A percentile compares a stretch with the other conserved stretches of the same genome.
Conservation (phyloP, 2,888 invertebrate species). For the Tiphia femorata region DNA sequence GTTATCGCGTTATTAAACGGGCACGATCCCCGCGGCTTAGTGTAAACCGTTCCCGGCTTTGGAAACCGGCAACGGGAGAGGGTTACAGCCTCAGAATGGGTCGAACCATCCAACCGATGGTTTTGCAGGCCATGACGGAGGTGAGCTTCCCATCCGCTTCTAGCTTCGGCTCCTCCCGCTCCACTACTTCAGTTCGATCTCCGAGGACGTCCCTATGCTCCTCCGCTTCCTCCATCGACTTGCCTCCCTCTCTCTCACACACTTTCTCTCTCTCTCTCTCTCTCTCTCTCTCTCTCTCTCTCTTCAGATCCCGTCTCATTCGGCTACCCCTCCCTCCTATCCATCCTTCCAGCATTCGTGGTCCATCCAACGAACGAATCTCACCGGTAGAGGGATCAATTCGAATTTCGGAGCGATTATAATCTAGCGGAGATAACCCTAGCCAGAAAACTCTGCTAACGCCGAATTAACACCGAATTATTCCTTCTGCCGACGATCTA, state of each 20-base stretch:
- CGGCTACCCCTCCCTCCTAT: slow-evolving; percentile 5
- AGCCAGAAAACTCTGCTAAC: too few species aligned
- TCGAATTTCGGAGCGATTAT: slow-evolving; percentile 42
- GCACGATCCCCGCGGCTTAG: slow-evolving; percentile 52
- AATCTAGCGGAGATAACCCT: slow-evolving; percentile 27
- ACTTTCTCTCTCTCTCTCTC: background rate
- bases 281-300: slow-evolving; percentile 6
- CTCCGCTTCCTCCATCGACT: background rate
- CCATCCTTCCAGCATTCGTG: background rate
- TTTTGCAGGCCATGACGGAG: slow-evolving; percentile 7
- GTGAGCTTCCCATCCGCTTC: background rate
- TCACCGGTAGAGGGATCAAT: slow-evolving; percentile 11
- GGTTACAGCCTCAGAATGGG: slow-evolving; percentile 31
- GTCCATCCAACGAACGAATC: slow-evolving; percentile 12
- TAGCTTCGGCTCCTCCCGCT: background rate
- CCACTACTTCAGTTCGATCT: background rate
- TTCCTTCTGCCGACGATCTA: background rate
- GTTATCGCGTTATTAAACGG: slow-evolving; percentile 60
- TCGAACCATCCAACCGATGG: slow-evolving; percentile 18
- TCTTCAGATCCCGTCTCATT: slow-evolving; percentile 8
- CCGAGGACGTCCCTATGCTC: background rate
- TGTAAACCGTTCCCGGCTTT: slow-evolving; percentile 44
- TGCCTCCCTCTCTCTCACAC: background rate
- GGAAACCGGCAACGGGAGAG: slow-evolving; percentile 29
- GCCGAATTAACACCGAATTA: background rate